phyloP scores from a whole-genome alignment of 2,888 invertebrate species.

The Philereme vetulata region DNA sequence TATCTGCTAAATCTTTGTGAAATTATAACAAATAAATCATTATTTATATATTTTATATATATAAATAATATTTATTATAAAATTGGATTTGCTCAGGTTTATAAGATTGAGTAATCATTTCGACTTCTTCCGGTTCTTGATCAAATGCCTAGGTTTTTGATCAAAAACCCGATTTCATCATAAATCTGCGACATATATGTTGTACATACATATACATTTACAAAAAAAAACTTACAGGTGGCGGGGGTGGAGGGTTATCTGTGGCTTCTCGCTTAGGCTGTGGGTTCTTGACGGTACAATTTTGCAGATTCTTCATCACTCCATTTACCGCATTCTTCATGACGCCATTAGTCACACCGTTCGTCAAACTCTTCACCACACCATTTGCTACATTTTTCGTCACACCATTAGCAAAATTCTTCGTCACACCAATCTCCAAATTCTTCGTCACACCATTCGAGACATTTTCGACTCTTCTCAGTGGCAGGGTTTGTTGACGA shows the following conservation, averaged over 20 bases:
- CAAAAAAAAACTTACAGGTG: constrained; percentile 76
- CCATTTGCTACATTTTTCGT: constrained; percentile 10
- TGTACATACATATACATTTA: not conserved
- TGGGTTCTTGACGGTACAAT: constrained; percentile 34
- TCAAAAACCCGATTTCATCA: too few species aligned
- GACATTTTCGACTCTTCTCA: constrained; percentile 48
- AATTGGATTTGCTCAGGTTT: too few species aligned
- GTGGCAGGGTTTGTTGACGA: constrained; percentile 66
- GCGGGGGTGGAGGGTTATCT: constrained; percentile 84
- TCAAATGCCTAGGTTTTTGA: too few species aligned
- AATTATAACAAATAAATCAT: too few species aligned
- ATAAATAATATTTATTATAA: too few species aligned
- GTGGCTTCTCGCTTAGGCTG: constrained; percentile 52
- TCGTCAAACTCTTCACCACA: constrained; percentile 23
- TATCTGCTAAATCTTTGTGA: too few species aligned
- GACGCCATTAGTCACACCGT: constrained; percentile 21
- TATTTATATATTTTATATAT: too few species aligned
- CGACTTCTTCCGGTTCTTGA: too few species aligned
- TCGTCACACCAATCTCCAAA: constrained; percentile 22
- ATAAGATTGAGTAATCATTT: too few species aligned
- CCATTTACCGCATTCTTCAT: constrained; percentile 16
- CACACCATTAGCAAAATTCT: constrained; percentile 31
- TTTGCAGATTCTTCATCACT: constrained; percentile 13
- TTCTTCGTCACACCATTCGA: constrained; percentile 32
- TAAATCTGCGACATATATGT: too few species aligned